Conservation (phyloP, 1,140 invertebrate species). For the Drosophila nannoptera region DNA sequence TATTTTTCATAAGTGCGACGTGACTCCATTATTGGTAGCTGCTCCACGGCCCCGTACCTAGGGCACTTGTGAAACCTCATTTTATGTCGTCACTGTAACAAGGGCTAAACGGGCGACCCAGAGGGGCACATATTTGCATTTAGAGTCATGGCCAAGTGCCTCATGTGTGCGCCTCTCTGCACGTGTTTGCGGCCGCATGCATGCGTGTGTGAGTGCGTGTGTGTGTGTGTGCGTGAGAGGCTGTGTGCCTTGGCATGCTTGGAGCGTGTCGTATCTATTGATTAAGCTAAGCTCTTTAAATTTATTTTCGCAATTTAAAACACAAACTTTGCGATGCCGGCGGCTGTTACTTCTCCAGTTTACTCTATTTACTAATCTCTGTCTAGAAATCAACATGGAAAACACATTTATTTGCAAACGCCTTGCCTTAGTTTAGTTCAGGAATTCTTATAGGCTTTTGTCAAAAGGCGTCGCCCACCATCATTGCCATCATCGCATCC, state of each 20-base stretch:
- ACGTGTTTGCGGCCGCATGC: not conserved
- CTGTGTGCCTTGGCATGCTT: conserved; percentile 4
- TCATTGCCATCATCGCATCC: too few relatives aligned
- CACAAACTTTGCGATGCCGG: conserved; percentile 14
- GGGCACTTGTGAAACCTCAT: conserved; percentile 40
- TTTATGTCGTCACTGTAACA: conserved; percentile 49
- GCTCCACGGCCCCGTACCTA: conserved; percentile 17
- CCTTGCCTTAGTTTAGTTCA: too few relatives aligned
- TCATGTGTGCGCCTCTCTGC: conserved; percentile 19
- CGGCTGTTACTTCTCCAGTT: not conserved
- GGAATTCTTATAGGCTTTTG: too few relatives aligned
- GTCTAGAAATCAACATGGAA: too few relatives aligned
- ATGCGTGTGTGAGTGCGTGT: not conserved
- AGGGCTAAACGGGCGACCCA: conserved; percentile 31
- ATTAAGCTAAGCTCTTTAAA: conserved; percentile 45
- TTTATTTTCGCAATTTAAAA: conserved; percentile 37
- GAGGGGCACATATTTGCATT: conserved; percentile 49
- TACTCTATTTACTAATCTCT: not conserved
- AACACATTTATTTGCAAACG: too few relatives aligned
- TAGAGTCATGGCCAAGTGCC: conserved; percentile 40
- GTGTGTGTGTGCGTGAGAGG: conserved; percentile 14
- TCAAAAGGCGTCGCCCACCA: too few relatives aligned
- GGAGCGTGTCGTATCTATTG: conserved; percentile 45
- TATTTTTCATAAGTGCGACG: conserved; percentile 77
- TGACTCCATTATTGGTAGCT: conserved; percentile 71